Evolutionary conservation across 1,140 invertebrate species (phyloP), one percentile per base, ranked within the genome.

Genomic region (Patella vulgata): DNA sequence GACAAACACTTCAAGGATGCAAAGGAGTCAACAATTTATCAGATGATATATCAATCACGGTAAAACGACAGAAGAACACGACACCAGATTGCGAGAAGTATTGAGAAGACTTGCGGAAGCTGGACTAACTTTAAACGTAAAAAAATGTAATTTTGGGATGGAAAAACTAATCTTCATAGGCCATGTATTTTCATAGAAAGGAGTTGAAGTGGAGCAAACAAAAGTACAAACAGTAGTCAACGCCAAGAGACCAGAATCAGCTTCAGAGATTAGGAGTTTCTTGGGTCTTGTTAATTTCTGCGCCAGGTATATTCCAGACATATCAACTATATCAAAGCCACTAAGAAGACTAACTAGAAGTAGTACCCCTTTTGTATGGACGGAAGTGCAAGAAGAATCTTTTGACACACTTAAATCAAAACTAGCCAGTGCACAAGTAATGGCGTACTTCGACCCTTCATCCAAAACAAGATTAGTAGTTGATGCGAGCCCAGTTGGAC

Each of bases 221-320:
- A 54, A 48, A 25, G 62, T 66, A 4, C 55, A 64, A 47, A 48
- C 47, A 6, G 33, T 60, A 23, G 21, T 59, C 28, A 62, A 66
- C 36, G 61, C 64, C 9, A 51, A 21, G 50, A 39, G 31, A n/a
- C 68, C 65, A 1, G 50, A n/a, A 21, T 58, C 9, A 28, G 63
- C 31, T 9, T 33, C 54, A 3, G 56, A 71, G 28, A 52, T 66
- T 19, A 40, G 40, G 8, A 60, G 68, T 55, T 71, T 68, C 36
- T 50, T 66, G 12, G 61, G 71, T 17, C 48, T 68, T 14, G 68
- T 59, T 1, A 68, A 68, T 40, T 71, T 51, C n/a, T 48, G 57
- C 40, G 46, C 56, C 12, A 39, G 56, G 30, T 68, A 40, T 40
- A 63, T 73, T 21, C 62, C 59, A 23, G 42, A 71, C 54, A 56